Evolutionary conservation across 2,888 invertebrate genomes (phyloP), one percentile per base, ranked within the genome.

Genomic region (Tinea semifulvella): DNA sequence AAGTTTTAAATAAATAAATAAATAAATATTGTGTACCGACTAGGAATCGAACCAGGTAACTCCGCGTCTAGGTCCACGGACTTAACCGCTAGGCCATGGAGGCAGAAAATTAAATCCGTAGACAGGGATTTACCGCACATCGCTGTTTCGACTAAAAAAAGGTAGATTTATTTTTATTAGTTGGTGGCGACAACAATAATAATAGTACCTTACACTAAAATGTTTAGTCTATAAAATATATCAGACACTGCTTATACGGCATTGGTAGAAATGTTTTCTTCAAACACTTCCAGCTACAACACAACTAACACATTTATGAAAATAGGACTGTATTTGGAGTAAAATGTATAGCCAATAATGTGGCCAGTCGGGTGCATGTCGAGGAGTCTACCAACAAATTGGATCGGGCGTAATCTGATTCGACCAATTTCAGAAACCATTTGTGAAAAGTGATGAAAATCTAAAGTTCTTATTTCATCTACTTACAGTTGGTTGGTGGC

Each of bases 341-440:
- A n/a, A 2, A 6, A 26, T 26, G 26, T 26, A 26, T 26, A 26
- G 7, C 26, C 7, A 26, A 26, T 10, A n/a, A 6, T 26, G 26
- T 26, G 26, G 3, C 2, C 31, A 31, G 26, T 26, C 18, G 38
- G 18, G n/a, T 10, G n/a, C 40, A 22, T 40, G 40, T 40, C 40
- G 11, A 40, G 22, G 20, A 40, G 40, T 20, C 22, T 6, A 20
- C 40, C n/a, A 11, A 22, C 40, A 40, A 40, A 40, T 40, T 40
- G 40, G 40, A 40, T 40, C 13, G 5, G 22, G 22, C 40, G 22
- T 40, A 40, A 40, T 40, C 22, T 22, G 40, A 40, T 40, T 40
- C 22, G 13, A 13, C 22, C 22, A 20, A 40, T 40, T 13, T 40
- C 20, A 22, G 22, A 40, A 40, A 40, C 22, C 40, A 40, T 40